Evolutionary conservation across 2,888 invertebrate genomes (phyloP), one percentile per base, ranked within the genome.

Genomic region (Toxonevra muliebris): DNA sequence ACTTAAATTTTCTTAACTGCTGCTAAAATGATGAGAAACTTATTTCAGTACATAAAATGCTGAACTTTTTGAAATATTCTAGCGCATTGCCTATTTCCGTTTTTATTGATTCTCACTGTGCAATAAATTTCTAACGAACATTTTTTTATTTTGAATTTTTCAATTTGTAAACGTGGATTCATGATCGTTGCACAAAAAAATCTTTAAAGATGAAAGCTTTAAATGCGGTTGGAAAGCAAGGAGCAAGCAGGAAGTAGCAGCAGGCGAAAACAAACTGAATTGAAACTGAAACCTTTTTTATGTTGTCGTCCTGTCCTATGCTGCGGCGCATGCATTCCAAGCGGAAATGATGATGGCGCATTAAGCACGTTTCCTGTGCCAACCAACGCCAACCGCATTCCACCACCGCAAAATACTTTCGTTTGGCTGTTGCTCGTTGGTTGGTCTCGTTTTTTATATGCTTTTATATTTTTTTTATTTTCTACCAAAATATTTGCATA

Each of bases 401-500:
- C 69, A 65, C 20, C 52, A 50, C 61, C 53, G 60, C 11, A 43
- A 54, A 57, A 19, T 19, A n/a, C 53, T 15, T 60, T 65, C 19
- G 8, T 63, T 19, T 63, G 45, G 54, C 40, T 15, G 45, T 17
- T 64, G 30, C 13, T 17, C 10, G 30, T 50, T 48, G 10, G 10
- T 62, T 68, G 59, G 54, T 70, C 69, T 69, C 62, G 63, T 71
- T 67, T 66, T 57, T 64, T 69, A 66, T 65, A 68, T 66, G 68
- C 60, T 68, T 65, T 17, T n/a, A 40, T 48, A n/a, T 54, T 57
- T 41, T 48, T 65, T 63, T 68, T 65, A 19, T 66, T 69, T 60
- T 63, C 53, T 72, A 75, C 52, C 65, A 65, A 73, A 77, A 77
- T 78, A 79, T 81, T 81, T 80, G 79, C 81, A 81, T 80, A 81